A percentile compares a stretch with the other conserved stretches of the same genome.
Conservation (phyloP, 2,797 vertebrate species). For the Bovichtus diacanthus region DNA sequence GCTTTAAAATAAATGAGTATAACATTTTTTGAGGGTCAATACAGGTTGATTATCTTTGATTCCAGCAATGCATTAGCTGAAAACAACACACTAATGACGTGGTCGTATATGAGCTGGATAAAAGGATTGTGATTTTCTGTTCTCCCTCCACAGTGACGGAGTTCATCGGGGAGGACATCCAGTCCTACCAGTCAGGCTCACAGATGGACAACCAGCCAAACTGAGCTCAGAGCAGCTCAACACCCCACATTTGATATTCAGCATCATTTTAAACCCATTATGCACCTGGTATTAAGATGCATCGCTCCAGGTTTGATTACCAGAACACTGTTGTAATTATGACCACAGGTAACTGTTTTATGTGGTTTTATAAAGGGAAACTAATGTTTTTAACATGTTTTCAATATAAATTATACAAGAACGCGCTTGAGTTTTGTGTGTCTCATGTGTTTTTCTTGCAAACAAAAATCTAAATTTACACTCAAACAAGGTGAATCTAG, state of each 20-base stretch:
- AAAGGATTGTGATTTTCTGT: slow-evolving; percentile 13
- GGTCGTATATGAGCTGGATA: background rate
- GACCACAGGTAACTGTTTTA: slow-evolving; percentile 71
- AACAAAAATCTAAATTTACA: background rate
- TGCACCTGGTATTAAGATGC: slow-evolving; percentile 62
- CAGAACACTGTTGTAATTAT: slow-evolving; percentile 75
- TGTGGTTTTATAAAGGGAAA: slow-evolving; percentile 81
- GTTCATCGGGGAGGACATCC: slow-evolving; percentile 93
- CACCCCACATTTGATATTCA: slow-evolving; percentile 46
- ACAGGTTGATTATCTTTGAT: background rate
- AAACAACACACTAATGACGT: no score
- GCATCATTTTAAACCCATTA: slow-evolving; percentile 57
- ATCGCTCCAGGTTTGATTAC: slow-evolving; percentile 57
- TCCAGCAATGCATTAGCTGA: background rate
- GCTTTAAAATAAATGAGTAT: background rate
- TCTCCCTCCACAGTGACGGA: slow-evolving; percentile 87
- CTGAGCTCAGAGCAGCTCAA: slow-evolving; percentile 63
- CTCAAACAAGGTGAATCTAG: background rate
- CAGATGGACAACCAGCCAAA: slow-evolving; percentile 86
- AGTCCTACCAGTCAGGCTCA: slow-evolving; percentile 84
- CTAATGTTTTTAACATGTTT: slow-evolving; percentile 83
- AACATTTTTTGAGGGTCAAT: background rate
- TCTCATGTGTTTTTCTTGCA: slow-evolving; percentile 31
- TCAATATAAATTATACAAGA: slow-evolving; percentile 87
- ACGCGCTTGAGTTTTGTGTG: slow-evolving; percentile 40